Evolutionary conservation across 2,797 vertebrate species (phyloP).

Genomic region (Argya squamiceps): DNA sequence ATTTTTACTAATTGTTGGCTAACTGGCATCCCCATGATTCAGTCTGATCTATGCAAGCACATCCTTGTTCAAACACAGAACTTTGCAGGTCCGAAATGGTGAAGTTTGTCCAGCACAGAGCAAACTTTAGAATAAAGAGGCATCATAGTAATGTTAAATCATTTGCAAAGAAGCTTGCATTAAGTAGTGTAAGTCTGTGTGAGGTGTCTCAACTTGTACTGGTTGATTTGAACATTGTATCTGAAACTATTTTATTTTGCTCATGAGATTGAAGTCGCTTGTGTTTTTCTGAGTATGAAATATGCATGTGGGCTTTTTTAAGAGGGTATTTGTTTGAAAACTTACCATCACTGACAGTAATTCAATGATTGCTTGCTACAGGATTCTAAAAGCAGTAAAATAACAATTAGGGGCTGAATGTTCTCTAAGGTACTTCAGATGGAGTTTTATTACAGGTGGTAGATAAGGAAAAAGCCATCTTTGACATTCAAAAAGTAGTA

Average conservation of each 20-base stretch:
- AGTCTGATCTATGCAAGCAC: background rate
- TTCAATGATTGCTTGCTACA: slow-evolving; percentile 2
- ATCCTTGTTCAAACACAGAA: background rate
- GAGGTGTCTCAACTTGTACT: background rate
- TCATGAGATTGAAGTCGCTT: background rate
- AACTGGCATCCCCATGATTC: background rate
- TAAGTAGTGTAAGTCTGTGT: background rate
- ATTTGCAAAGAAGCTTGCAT: background rate
- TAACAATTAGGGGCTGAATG: background rate
- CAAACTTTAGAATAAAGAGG: background rate
- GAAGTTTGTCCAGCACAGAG: background rate
- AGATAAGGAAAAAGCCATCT: background rate
- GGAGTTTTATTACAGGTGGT: background rate
- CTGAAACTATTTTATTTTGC: background rate
- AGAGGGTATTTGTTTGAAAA: slow-evolving; percentile 39
- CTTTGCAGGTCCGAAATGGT: background rate
- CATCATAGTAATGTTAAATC: background rate
- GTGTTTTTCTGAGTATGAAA: background rate
- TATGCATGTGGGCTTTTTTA: background rate
- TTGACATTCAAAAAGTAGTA: background rate
- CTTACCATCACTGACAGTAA: background rate
- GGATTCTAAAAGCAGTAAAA: slow-evolving; percentile 24
- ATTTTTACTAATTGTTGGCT: background rate
- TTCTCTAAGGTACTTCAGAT: slow-evolving; percentile 1
- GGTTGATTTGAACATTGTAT: background rate